Base-by-base conservation (phyloP, 2,113 vertebrate species). In the Ia io region DNA sequence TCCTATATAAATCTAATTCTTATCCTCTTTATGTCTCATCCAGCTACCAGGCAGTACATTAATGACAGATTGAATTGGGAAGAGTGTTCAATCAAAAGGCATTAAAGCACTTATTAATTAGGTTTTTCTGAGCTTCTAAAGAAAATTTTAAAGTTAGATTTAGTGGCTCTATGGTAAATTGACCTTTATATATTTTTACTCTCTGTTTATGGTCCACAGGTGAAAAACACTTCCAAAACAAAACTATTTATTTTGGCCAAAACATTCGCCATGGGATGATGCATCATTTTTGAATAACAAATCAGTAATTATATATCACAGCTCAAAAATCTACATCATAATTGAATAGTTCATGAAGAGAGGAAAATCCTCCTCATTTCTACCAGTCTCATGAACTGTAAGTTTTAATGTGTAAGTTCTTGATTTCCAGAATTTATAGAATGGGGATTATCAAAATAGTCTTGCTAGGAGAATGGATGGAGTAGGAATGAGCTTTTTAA, bases 1-100 rank as follows among this genome's bases (percentile, higher is more conserved):
- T 70, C 79, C 84, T 97, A 82, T 87, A 96, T 95, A 97, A 96
- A 97, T 93, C 87, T 77, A 97, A 90, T 97, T 97, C 61, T 89
- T 89, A 96, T 61, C 71, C n/a, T 91, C 47, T 95, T 89, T 95
- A 59, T 79, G 82, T 91, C 86, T 47, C 84, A 97, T 97, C 78
- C 59, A 95, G 83, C 74, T 94, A 88, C 80, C 32, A 95, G 96
- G 44, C 37, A 80, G 91, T 97, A 91, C 3, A 9, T 91, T 96
- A 97, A 95, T 93, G 96, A 94, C 80, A 96, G 70, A 97, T 95
- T 70, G 96, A 91, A 84, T 93, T 84, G 78, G 51, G 92, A 97
- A 95, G 32, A 69, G 10, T 80, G 59, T 96, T 97, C 94, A 93
- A 97, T 93, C 59, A 96, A 69, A 95, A 44, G 40, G 23, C 73